Conservation (phyloP, 2,797 vertebrate species). For the Syncerus caffer region DNA sequence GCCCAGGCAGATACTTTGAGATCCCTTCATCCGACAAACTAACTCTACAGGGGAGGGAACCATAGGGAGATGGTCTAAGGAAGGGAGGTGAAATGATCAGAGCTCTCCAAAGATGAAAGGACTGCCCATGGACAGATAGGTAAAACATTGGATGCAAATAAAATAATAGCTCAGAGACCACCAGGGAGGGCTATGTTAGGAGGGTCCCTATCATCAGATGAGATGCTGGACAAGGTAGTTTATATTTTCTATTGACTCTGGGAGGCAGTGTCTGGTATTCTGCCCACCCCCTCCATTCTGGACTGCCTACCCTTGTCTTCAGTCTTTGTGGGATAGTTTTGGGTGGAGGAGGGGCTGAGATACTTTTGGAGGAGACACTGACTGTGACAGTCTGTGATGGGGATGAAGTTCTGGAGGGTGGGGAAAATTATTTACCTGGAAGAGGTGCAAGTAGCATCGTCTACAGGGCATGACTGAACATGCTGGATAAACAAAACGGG, state of each 20-base stretch:
- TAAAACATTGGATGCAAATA: background rate
- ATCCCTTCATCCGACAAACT: background rate
- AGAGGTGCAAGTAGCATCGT: background rate
- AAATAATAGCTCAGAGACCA: background rate
- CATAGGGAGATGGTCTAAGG: background rate
- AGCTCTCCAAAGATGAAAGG: background rate
- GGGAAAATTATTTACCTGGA: background rate
- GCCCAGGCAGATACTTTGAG: background rate
- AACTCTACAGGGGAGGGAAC: background rate
- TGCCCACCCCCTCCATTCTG: background rate
- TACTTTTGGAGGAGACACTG: background rate
- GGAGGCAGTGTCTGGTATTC: background rate
- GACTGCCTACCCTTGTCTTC: background rate
- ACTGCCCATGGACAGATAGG: background rate
- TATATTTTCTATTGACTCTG: background rate
- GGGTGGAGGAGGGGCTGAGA: background rate
- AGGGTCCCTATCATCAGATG: background rate
- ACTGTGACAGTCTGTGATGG: background rate
- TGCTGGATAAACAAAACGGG: background rate
- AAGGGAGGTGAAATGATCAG: background rate
- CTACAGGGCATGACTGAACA: background rate
- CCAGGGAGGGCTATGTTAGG: background rate
- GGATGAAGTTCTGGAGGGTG: background rate
- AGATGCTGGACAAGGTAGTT: background rate
- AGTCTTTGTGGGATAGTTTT: background rate